Percentiles rank a stretch among this genome's conserved stretches.
phyloP scores from a whole-genome alignment of 2,113 vertebrate species.

The Chaetops frenatus region DNA sequence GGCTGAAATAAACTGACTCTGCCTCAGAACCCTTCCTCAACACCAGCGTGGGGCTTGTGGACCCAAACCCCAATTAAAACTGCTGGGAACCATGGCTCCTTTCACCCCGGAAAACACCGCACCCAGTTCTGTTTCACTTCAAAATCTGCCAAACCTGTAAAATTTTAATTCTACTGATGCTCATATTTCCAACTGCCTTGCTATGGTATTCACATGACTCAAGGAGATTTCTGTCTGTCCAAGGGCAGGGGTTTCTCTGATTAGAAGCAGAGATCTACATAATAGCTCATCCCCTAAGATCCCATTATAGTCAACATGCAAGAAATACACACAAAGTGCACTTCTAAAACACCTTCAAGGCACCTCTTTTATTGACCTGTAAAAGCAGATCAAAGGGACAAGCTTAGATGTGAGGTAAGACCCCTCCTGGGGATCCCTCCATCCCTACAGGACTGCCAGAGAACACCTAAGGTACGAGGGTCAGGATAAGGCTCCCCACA shows the following conservation, averaged over 20 bases:
- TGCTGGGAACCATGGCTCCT: background rate
- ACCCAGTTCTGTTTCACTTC: fast-evolving
- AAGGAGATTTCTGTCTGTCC: background rate
- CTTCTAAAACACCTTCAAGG: background rate
- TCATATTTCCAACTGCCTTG: background rate
- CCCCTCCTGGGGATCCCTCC: background rate
- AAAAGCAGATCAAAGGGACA: background rate
- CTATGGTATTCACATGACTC: background rate
- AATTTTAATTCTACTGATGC: background rate
- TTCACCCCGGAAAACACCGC: background rate
- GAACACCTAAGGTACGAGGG: background rate
- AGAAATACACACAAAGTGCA: background rate
- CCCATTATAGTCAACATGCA: fast-evolving
- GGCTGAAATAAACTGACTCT: background rate
- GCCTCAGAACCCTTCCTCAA: background rate
- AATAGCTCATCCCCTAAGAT: background rate
- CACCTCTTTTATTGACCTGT: background rate
- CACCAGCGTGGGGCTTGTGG: background rate
- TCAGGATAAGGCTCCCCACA: background rate
- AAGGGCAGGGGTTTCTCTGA: background rate
- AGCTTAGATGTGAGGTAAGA: background rate
- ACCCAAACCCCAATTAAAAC: background rate
- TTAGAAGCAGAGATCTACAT: background rate
- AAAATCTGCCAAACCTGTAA: background rate
- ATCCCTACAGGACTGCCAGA: background rate